phyloP scores from a whole-genome alignment of 2,113 vertebrate genomes.

The Phylloscopus whistleri region DNA sequence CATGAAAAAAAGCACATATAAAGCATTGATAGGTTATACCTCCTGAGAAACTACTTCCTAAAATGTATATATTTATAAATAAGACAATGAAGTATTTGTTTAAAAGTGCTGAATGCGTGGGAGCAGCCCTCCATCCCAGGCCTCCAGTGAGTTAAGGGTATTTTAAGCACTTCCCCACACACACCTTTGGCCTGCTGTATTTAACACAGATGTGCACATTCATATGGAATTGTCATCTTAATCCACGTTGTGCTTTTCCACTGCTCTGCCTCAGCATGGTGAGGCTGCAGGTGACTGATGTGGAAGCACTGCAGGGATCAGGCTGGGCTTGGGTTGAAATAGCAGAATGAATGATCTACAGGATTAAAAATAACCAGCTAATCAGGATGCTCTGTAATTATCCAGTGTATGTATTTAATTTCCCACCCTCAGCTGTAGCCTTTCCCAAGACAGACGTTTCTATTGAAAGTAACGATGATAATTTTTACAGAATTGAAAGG shows the following conservation, averaged over 20 bases:
- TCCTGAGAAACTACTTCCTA: background rate
- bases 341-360: background rate
- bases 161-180: background rate
- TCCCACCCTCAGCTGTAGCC: background rate
- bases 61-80: background rate
- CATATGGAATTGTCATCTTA: accelerated
- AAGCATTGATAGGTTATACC: background rate
- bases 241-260: background rate
- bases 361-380: background rate
- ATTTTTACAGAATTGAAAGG: background rate
- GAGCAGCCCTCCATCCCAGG: background rate
- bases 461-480: background rate
- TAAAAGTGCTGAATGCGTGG: background rate
- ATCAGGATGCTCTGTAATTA: background rate
- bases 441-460: background rate
- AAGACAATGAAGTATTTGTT: background rate
- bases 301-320: background rate
- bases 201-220: background rate
- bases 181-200: background rate
- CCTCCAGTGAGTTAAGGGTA: background rate
- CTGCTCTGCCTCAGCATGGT: background rate
- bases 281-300: background rate
- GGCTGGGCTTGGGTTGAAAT: background rate
- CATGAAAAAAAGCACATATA: background rate
- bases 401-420: background rate